phyloP scores from a whole-genome alignment of 2,888 invertebrate species.

The Deilephila elpenor region DNA sequence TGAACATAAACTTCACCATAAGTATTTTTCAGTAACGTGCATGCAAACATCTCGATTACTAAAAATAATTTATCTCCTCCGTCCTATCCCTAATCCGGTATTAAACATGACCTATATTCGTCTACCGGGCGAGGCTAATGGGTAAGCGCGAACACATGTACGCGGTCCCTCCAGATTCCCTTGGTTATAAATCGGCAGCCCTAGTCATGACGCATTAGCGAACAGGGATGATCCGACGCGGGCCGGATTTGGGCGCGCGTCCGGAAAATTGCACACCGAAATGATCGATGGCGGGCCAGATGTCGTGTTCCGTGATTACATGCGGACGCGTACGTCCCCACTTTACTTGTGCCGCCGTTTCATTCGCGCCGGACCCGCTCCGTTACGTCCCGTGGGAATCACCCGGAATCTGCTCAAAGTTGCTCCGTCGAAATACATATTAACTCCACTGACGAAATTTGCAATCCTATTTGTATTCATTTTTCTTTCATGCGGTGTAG shows the following conservation, averaged over 20 bases:
- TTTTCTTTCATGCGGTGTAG: too few relatives aligned
- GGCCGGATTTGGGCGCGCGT: conserved; percentile 60
- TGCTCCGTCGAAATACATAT: not conserved
- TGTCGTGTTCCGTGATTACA: conserved; percentile 62
- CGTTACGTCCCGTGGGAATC: conserved; percentile 26
- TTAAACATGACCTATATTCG: not conserved
- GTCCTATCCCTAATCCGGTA: not conserved
- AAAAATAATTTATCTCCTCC: too few relatives aligned
- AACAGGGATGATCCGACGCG: conserved; percentile 62
- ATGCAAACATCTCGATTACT: too few relatives aligned
- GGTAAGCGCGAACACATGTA: conserved; percentile 11
- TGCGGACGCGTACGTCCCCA: conserved; percentile 33
- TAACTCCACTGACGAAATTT: conserved; percentile 2
- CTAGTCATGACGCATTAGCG: conserved; percentile 66
- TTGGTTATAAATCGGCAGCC: conserved; percentile 34
- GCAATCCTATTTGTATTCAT: not conserved
- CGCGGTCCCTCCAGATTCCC: conserved; percentile 26
- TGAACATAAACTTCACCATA: too few relatives aligned
- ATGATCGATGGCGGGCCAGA: conserved; percentile 72
- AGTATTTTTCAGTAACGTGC: too few relatives aligned
- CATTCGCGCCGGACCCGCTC: conserved; percentile 12
- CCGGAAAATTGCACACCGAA: conserved; percentile 63
- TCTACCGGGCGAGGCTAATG: not conserved
- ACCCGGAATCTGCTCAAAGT: not conserved
- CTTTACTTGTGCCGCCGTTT: conserved; percentile 20